Evolutionary conservation across 2,888 invertebrate genomes (phyloP), one percentile per base, ranked within the genome.

Genomic region (Synergus laeviventris): DNA sequence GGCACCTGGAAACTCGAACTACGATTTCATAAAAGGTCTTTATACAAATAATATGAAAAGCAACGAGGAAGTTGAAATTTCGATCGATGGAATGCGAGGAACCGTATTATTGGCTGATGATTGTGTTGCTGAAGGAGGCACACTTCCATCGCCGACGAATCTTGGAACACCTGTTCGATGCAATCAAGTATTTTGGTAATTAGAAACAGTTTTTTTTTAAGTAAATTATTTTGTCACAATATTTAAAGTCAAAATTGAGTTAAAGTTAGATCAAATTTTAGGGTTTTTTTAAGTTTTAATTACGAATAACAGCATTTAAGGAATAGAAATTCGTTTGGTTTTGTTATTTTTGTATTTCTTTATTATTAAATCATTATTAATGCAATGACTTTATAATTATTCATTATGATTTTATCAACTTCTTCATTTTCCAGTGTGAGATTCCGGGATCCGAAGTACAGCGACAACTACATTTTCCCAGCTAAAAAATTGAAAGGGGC

Each of bases 41-140:
- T 97, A 96, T 91, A 91, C 92, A 61, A 93, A 94, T 76, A 87
- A 91, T 45, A 88, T 92, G 2, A 91, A 91, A 14, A 83, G 91
- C 39, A 92, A 93, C 16, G 86, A 91, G 8, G 94, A 94, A 81
- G 91, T 94, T 78, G 93, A 94, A 81, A 93, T 93, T 84, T 91
- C 94, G 39, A 93, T 96, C 82, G 94, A 97, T 76, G 98, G 98
- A 1, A 95, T 98, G 93, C 93, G 94, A 73, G 99, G 98, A 0
- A 94, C 93, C 3, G 94, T 98, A 75, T 92, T 96, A 88, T 90
- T 94, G 36, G 94, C 97, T 36, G 93, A 94, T 0, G 95, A 95
- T 85, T 94, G 94, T 87, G 94, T 97, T 59, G 88, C 91, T 11
- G 91, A 93, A 61, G 94, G 94, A 66, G 96, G 95, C 0, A 92